phyloP scores from a whole-genome alignment of 2,888 invertebrate species.

The Chalcosyrphus nemorum region DNA sequence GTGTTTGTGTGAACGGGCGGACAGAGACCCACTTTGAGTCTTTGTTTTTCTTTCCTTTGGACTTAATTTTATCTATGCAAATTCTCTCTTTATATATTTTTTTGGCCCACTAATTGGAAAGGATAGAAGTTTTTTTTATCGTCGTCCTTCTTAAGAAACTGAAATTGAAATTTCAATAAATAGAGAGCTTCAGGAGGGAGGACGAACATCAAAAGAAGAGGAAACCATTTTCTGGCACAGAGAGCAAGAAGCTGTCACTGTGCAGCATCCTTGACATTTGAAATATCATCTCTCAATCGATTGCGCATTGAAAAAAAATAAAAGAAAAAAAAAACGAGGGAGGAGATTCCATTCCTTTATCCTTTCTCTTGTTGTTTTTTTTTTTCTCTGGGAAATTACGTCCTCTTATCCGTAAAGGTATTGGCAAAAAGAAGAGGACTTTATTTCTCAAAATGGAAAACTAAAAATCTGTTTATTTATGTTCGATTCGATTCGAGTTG shows the following conservation, averaged over 20 bases:
- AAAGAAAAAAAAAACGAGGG: constrained; percentile 15
- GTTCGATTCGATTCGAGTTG: constrained; percentile 41
- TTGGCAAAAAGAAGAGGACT: neutral
- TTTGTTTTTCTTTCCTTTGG: constrained; percentile 1
- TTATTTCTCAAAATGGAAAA: neutral
- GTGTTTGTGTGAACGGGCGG: constrained; percentile 36
- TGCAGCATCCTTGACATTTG: constrained; percentile 69
- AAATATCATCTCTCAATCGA: constrained; percentile 67
- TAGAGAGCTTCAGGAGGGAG: constrained; percentile 3
- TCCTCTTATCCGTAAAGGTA: constrained; percentile 9
- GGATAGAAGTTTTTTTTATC: neutral
- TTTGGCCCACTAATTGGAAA: constrained; percentile 52
- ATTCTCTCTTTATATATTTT: neutral
- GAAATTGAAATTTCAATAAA: constrained; percentile 50
- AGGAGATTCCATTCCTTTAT: neutral
- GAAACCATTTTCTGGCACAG: constrained; percentile 24
- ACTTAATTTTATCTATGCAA: constrained; percentile 24
- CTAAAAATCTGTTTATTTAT: constrained; percentile 39
- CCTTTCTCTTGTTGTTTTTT: neutral
- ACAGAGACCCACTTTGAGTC: neutral
- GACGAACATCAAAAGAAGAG: neutral
- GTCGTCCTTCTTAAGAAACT: neutral
- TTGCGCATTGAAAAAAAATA: constrained; percentile 11
- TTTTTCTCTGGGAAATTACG: neutral
- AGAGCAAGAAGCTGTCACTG: constrained; percentile 29